Evolutionary conservation across 2,113 vertebrate species (phyloP).

Genomic region (Neolamprologus ventralis): DNA sequence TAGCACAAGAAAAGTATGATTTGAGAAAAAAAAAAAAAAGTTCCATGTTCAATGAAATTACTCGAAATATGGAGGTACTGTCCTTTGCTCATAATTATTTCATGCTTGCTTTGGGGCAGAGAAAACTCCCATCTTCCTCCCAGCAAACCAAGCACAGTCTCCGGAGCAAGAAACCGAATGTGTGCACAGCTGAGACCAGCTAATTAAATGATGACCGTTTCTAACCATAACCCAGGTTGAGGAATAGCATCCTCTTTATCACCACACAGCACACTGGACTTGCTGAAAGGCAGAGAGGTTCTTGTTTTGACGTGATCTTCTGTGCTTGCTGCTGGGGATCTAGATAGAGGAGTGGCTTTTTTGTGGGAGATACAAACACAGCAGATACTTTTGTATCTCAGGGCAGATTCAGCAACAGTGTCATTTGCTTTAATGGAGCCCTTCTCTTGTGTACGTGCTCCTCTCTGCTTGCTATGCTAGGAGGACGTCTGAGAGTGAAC

Average conservation of each 20-base stretch:
- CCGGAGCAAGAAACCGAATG: constrained; percentile 20
- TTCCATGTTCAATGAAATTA: constrained; percentile 53
- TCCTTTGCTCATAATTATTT: constrained; percentile 59
- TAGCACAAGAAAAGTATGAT: not conserved
- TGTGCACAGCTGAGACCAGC: constrained; percentile 58
- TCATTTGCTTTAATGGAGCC: constrained; percentile 27
- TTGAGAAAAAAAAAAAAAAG: not conserved
- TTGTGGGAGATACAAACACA: not conserved
- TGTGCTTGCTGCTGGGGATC: not conserved
- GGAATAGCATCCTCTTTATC: constrained; percentile 38
- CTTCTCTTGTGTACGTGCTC: not conserved
- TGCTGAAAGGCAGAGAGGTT: constrained; percentile 4
- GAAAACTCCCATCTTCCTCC: constrained; percentile 37
- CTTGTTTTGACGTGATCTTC: not conserved
- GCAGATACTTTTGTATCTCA: constrained; percentile 7
- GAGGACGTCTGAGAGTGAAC: constrained; percentile 15
- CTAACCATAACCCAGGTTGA: constrained; percentile 29
- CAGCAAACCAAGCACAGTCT: constrained; percentile 28
- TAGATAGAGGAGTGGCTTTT: not conserved
- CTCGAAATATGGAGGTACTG: constrained; percentile 24
- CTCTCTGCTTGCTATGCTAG: not conserved
- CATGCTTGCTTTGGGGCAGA: constrained; percentile 36
- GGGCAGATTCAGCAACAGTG: constrained; percentile 1
- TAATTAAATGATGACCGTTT: constrained; percentile 66
- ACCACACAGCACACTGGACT: constrained; percentile 1